A percentile compares a stretch with the other conserved stretches of the same genome.
phyloP scores from a whole-genome alignment of 2,888 invertebrate species.

The Zele albiditarsus region DNA sequence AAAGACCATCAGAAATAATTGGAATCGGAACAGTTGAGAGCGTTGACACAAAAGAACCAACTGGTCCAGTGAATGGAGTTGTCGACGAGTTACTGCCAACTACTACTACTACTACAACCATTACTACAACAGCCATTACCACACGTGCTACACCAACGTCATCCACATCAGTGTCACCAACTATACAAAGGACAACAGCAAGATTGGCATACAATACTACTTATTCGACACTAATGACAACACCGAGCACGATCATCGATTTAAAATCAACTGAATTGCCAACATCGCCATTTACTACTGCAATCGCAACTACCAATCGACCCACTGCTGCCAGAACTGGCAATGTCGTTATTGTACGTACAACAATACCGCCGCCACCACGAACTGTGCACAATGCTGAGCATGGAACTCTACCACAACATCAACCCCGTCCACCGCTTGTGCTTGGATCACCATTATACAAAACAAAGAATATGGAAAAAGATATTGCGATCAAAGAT shows the following conservation, averaged over 20 bases:
- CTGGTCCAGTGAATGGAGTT: conserved; percentile 64
- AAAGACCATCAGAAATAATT: conserved; percentile 72
- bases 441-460: conserved; percentile 81
- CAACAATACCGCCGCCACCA: conserved; percentile 59
- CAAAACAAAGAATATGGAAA: conserved; percentile 79
- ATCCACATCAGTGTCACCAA: conserved; percentile 60
- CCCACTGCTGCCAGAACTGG: conserved; percentile 63
- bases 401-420: conserved; percentile 57
- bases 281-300: conserved; percentile 64
- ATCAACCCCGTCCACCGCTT: conserved; percentile 80
- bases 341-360: conserved; percentile 67
- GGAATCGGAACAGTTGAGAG: conserved; percentile 77
- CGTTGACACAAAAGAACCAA: conserved; percentile 71
- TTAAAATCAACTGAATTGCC: conserved; percentile 62
- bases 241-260: conserved; percentile 47
- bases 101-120: conserved; percentile 56
- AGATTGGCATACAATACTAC: conserved; percentile 41
- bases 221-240: conserved; percentile 53
- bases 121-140: conserved; percentile 59
- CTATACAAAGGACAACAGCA: conserved; percentile 62
- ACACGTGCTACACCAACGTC: conserved; percentile 59
- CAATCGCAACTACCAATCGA: conserved; percentile 55
- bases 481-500: conserved; percentile 89
- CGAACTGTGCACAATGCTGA: conserved; percentile 57
- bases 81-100: conserved; percentile 70